Percentiles rank a stretch among this genome's conserved stretches.
These are phyloP conservation scores for Microcebus ravelobensis DNA, from an alignment of 2,113 vertebrate species.

Conservation along the genomic window DNA sequence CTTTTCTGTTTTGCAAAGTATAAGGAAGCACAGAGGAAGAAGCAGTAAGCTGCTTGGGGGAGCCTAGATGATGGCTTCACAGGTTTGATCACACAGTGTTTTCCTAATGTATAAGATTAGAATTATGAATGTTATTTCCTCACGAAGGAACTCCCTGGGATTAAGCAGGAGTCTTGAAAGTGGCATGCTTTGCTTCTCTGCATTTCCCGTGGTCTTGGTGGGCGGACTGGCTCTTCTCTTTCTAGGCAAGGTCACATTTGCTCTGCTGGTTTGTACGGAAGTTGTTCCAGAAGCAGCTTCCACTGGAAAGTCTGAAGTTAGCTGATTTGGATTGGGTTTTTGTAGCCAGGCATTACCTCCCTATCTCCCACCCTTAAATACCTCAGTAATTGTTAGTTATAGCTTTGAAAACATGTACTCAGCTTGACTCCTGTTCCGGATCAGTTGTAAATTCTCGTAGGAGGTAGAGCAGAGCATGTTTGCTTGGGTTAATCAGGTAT, in stretches of 20 bases:
- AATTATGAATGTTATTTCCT: conserved; percentile 10
- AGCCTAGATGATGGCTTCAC: neutral
- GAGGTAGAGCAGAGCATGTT: neutral
- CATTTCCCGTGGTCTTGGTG: neutral
- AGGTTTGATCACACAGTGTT: neutral
- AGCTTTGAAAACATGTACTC: neutral
- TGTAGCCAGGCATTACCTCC: neutral
- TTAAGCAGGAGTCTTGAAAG: neutral
- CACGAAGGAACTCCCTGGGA: neutral
- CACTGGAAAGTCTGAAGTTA: neutral
- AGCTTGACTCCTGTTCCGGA: conserved; percentile 61
- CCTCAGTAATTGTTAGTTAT: conserved; percentile 13
- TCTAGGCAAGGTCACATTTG: conserved; percentile 6
- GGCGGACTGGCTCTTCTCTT: neutral
- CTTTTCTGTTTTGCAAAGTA: conserved; percentile 26
- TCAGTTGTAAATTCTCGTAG: conserved; percentile 18
- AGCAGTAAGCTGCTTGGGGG: neutral
- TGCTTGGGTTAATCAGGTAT: conserved; percentile 55
- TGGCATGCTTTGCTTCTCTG: conserved; percentile 16
- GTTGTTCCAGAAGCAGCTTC: conserved; percentile 40
- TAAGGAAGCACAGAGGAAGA: neutral
- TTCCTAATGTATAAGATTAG: conserved; percentile 32
- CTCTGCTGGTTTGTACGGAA: neutral
- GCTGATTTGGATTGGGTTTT: conserved; percentile 37
- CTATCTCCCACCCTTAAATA: neutral